Evolutionary conservation across 2,888 invertebrate genomes (phyloP), one percentile per base, ranked within the genome.

Genomic region (Apoderus coryli): DNA sequence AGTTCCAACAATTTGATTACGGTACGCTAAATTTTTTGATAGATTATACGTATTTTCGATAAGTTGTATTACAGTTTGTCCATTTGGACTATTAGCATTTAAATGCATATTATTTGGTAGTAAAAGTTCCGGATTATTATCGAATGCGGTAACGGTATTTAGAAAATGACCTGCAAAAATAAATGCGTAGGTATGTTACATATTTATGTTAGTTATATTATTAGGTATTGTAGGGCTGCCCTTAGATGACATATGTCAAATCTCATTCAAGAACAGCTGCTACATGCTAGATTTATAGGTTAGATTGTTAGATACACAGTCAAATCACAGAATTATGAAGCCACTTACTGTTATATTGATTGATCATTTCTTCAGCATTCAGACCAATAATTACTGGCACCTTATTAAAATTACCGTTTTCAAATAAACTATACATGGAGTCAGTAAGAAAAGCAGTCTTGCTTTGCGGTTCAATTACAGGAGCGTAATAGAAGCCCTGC

Each of bases 401-500:
- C 9, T 29, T 33, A 22, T 39, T 40, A 7, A 43, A 26, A 14
- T 37, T 25, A 5, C 43, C 44, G 11, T 32, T 34, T 23, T 32
- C 11, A n/a, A 41, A 29, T 2, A 25, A 22, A 16, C 42, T 40
- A 23, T 32, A 39, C 41, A 41, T 41, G 2, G 25, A 12, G 29
- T 40, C 25, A 3, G 40, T 42, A 3, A 44, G 22, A 11, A 44
- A 44, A 7, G 44, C 44, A 11, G 25, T 36, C 10, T 41, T 37
- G 14, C 42, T 41, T 14, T 41, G 36, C 3, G 36, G 36, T 19
- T 44, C 44, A 2, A 41, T 25, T 1, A 40, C 39, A 3, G 44
- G 44, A n/a, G 41, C 39, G 22, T 36, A 44, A 25, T 33, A 40
- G 24, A 43, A 41, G 6, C 44, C 44, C 23, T 43, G 35, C 22